phyloP scores from a whole-genome alignment of 2,113 vertebrate species.

The Scomber japonicus region DNA sequence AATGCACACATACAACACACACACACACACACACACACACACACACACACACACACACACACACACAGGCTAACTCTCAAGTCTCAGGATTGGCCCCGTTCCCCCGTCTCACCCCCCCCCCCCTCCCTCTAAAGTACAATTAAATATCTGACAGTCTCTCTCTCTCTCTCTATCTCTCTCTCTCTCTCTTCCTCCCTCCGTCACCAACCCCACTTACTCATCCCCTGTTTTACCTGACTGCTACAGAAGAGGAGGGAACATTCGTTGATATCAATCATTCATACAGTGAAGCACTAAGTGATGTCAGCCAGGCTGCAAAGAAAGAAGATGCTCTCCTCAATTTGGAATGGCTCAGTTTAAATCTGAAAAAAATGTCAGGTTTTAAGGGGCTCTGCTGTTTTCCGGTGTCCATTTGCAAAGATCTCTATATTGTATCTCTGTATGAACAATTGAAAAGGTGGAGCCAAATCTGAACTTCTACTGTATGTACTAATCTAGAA shows the following conservation, averaged over 20 bases:
- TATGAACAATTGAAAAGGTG: conserved; percentile 8
- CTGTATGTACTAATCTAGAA: no score
- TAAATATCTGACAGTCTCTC: conserved; percentile 14
- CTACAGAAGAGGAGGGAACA: not conserved
- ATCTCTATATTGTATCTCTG: not conserved
- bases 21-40: not conserved
- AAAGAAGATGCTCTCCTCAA: conserved; percentile 17
- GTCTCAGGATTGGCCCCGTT: not conserved
- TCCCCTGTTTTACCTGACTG: conserved; percentile 19
- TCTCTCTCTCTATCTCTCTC: conserved; percentile 2
- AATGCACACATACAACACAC: not conserved
- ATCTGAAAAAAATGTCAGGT: conserved; percentile 19
- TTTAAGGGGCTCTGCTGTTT: not conserved
- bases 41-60: conserved; percentile 3
- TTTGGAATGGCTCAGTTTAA: conserved; percentile 34
- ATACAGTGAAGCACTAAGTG: conserved; percentile 48
- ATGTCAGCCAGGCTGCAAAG: conserved; percentile 30
- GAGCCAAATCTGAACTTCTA: not conserved
- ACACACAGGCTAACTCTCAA: conserved; percentile 29
- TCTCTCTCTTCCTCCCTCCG: conserved; percentile 1
- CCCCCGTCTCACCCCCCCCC: conserved; percentile 13
- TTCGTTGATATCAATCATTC: conserved; percentile 63
- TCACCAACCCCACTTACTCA: conserved; percentile 14
- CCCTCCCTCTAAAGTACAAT: conserved; percentile 16
- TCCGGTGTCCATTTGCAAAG: not conserved